These are phyloP conservation scores for Aspidiotus rigidus DNA, from an alignment of 2,888 invertebrate species.

Conservation along the genomic window DNA sequence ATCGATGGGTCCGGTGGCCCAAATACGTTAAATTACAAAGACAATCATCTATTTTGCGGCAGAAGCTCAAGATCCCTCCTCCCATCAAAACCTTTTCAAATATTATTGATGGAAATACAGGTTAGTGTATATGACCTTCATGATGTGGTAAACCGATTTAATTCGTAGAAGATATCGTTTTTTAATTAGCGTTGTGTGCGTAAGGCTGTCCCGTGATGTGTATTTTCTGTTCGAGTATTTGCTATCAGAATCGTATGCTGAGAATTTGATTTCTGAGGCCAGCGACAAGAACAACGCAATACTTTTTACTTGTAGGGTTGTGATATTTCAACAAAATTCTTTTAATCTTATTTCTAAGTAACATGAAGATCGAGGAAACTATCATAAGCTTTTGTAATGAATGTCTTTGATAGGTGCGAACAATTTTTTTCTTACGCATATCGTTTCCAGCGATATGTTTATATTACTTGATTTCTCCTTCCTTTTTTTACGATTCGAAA, in stretches of 20 bases:
- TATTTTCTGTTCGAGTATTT: constrained; percentile 38
- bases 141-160: not conserved
- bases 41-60: constrained; percentile 88
- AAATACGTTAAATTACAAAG: constrained; percentile 98
- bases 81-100: constrained; percentile 97
- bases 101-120: constrained; percentile 92
- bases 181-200: not conserved
- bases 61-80: constrained; percentile 95
- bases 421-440: not conserved
- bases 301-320: too few relatives aligned
- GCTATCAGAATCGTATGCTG: constrained; percentile 39
- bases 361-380: not conserved
- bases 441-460: not conserved
- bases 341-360: not conserved
- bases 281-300: too few relatives aligned
- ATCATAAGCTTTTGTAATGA: not conserved
- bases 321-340: too few relatives aligned
- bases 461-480: too few relatives aligned
- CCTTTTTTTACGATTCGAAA: too few relatives aligned
- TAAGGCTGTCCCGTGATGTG: constrained; percentile 3
- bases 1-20: constrained; percentile 98
- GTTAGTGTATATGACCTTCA: constrained; percentile 47
- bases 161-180: not conserved
- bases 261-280: too few relatives aligned
- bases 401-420: not conserved